Conservation (phyloP, 2,888 invertebrate species). For the Camptogramma bilineatum region DNA sequence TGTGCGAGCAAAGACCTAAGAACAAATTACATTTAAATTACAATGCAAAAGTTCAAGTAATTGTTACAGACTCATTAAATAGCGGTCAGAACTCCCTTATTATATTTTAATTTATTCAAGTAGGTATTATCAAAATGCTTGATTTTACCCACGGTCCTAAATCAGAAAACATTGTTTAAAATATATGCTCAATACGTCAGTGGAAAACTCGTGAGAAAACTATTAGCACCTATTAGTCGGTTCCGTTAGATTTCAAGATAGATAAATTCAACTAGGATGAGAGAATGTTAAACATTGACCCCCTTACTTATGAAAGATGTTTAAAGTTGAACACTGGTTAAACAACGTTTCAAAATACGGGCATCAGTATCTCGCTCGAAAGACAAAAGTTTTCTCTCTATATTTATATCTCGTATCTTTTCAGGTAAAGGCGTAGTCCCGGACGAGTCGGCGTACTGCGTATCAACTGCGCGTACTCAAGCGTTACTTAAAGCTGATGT, state of each 20-base stretch:
- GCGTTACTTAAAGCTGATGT: conserved; percentile 96
- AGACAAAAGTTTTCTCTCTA: neutral
- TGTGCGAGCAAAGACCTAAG: neutral
- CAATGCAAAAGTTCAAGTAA: neutral
- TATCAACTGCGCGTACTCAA: conserved; percentile 94
- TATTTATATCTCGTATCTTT: neutral
- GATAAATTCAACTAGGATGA: too few relatives aligned
- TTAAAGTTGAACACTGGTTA: too few relatives aligned
- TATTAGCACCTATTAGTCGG: too few relatives aligned
- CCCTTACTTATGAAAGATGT: too few relatives aligned
- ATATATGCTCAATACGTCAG: too few relatives aligned
- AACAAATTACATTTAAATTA: neutral
- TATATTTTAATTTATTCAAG: neutral
- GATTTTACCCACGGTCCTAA: neutral
- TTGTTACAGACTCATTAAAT: neutral
- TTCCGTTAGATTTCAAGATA: too few relatives aligned
- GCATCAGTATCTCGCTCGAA: neutral
- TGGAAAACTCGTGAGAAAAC: too few relatives aligned
- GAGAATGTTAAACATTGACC: too few relatives aligned
- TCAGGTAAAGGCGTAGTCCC: conserved; percentile 91
- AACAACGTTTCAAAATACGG: too few relatives aligned
- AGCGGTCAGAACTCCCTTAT: neutral
- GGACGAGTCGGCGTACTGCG: conserved; percentile 89
- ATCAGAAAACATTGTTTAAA: too few relatives aligned
- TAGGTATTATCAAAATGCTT: neutral